These are phyloP conservation scores for Ptychadena robeensis DNA, from an alignment of 2,797 vertebrate species.

Conservation along the genomic window DNA sequence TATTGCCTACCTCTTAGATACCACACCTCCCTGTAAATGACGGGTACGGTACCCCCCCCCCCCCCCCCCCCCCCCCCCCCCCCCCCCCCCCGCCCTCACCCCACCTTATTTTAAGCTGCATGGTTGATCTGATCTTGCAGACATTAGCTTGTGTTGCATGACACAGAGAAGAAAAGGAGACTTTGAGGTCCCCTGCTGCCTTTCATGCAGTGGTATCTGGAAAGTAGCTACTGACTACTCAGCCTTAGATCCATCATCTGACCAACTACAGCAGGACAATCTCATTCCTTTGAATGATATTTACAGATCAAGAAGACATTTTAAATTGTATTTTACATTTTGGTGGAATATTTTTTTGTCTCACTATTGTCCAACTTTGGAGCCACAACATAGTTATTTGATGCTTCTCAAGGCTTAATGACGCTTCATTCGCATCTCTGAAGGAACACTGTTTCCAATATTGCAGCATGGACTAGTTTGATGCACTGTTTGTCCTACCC, in stretches of 20 bases:
- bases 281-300: background rate
- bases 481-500: conserved; percentile 3
- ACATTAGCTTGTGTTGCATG: conserved; percentile 42
- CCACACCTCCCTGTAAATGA: conserved; percentile 29
- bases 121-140: conserved; percentile 51
- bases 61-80: conserved; percentile 25
- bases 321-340: background rate
- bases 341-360: background rate
- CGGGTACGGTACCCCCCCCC: conserved; percentile 3
- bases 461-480: conserved; percentile 11
- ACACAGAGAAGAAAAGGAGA: conserved; percentile 37
- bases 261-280: background rate
- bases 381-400: background rate
- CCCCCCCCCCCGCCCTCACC: conserved; percentile 19
- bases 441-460: background rate
- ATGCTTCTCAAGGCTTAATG: background rate
- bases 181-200: conserved; percentile 37
- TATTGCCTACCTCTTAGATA: conserved; percentile 40
- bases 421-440: background rate
- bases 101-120: conserved; percentile 50
- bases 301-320: background rate
- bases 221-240: conserved; percentile 42
- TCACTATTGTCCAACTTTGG: background rate
- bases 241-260: background rate
- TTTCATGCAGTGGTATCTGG: conserved; percentile 46